phyloP scores from a whole-genome alignment of 1,140 invertebrate species.

The Arctopsyche grandis region DNA sequence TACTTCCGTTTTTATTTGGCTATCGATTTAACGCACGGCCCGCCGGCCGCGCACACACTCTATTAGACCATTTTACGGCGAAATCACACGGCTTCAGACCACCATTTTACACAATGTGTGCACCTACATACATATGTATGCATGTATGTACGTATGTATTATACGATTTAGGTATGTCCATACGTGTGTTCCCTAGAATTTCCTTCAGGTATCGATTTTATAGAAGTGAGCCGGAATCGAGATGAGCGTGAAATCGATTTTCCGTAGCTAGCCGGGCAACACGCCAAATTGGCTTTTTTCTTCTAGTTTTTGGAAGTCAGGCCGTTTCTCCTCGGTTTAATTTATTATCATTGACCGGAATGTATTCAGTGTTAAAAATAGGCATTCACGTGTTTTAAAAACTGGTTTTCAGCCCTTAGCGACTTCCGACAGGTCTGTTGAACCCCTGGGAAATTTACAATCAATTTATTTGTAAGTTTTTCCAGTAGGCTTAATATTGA shows the following conservation, averaged over 20 bases:
- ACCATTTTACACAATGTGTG: too few species aligned
- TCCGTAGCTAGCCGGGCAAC: not conserved
- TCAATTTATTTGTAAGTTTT: too few species aligned
- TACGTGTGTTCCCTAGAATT: not conserved
- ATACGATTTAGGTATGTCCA: too few species aligned
- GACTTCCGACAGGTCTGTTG: too few species aligned
- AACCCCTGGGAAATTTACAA: too few species aligned
- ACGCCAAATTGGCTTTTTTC: conserved; percentile 22
- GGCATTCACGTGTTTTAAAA: too few species aligned
- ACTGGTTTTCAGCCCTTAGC: too few species aligned
- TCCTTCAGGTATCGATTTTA: not conserved
- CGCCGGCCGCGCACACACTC: not conserved
- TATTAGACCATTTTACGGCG: not conserved
- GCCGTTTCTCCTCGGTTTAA: not conserved
- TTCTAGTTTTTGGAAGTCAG: not conserved
- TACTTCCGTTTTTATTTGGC: conserved; percentile 29
- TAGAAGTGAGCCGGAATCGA: not conserved
- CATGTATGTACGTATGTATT: too few species aligned
- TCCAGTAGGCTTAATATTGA: too few species aligned
- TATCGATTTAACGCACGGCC: conserved; percentile 18
- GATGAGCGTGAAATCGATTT: conserved; percentile 20
- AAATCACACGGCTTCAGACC: not conserved
- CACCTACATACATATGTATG: not conserved
- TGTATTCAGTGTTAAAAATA: too few species aligned
- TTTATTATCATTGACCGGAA: not conserved